phyloP scores from a whole-genome alignment of 1,140 invertebrate species.

The Aphelenchoides avenae region DNA sequence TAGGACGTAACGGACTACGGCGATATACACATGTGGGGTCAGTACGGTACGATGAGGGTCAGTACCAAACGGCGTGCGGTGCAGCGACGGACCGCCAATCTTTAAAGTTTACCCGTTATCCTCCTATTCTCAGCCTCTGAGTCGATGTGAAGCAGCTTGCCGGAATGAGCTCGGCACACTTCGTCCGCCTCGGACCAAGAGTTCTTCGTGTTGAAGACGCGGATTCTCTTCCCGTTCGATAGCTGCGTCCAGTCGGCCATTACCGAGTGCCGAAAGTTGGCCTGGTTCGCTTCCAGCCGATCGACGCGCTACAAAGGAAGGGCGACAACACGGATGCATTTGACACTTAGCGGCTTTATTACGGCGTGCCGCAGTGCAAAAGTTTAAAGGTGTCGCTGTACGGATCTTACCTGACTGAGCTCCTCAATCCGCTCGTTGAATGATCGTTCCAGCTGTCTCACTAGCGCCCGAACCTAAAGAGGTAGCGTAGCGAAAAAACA shows the following conservation, averaged over 20 bases:
- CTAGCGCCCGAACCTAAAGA: slow-evolving; percentile 23
- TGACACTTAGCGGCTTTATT: too few species aligned
- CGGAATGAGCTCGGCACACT: slow-evolving; percentile 24
- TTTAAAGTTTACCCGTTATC: slow-evolving; percentile 27
- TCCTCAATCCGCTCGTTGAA: slow-evolving; percentile 22
- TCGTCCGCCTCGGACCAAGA: slow-evolving; percentile 30
- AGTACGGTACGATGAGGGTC: too few species aligned
- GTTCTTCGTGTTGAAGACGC: slow-evolving; percentile 14
- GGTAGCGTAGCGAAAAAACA: too few species aligned
- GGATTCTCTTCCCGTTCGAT: slow-evolving; percentile 24
- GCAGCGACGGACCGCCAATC: too few species aligned
- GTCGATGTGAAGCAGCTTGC: slow-evolving; percentile 30
- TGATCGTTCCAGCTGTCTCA: slow-evolving; percentile 17
- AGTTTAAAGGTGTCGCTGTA: neutral
- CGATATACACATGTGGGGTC: too few species aligned
- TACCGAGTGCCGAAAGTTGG: slow-evolving; percentile 27
- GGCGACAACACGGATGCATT: neutral
- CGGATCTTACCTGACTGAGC: slow-evolving; percentile 13
- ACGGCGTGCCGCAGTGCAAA: too few species aligned
- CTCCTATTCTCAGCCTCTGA: slow-evolving; percentile 28
- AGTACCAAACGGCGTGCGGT: too few species aligned
- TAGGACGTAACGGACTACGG: too few species aligned
- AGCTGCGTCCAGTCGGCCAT: slow-evolving; percentile 36
- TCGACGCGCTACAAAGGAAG: slow-evolving; percentile 33
- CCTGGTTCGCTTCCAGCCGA: slow-evolving; percentile 31